phyloP scores from a whole-genome alignment of 2,888 invertebrate genomes.

The Drosophila anceps region DNA sequence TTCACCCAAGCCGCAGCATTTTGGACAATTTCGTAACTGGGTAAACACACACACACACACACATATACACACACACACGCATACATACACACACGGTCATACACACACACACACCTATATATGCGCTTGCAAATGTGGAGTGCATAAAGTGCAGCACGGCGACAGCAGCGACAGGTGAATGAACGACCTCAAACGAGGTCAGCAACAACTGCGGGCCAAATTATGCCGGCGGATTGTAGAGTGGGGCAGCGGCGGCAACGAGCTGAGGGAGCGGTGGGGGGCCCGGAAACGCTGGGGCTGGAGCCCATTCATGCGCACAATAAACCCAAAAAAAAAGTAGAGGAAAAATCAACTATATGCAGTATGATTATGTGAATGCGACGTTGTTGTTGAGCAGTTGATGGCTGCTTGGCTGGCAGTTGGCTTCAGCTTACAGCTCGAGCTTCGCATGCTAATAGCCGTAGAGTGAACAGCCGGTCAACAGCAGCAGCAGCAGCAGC shows the following conservation, averaged over 20 bases:
- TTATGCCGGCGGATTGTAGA: conserved; percentile 55
- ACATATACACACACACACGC: conserved; percentile 15
- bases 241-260: conserved; percentile 15
- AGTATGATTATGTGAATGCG: conserved; percentile 42
- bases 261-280: background rate
- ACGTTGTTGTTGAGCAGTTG: conserved; percentile 46
- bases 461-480: conserved; percentile 37
- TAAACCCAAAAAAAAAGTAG: conserved; percentile 59
- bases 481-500: conserved; percentile 33
- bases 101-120: background rate
- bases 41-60: conserved; percentile 61
- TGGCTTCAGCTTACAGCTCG: conserved; percentile 59
- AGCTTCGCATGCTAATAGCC: conserved; percentile 72
- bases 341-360: conserved; percentile 58
- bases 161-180: conserved; percentile 73
- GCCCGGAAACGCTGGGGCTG: conserved; percentile 27
- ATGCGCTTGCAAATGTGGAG: conserved; percentile 73
- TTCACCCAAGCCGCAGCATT: conserved; percentile 79
- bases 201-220: conserved; percentile 62
- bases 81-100: conserved; percentile 5
- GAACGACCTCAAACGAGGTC: conserved; percentile 84
- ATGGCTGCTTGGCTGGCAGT: conserved; percentile 55
- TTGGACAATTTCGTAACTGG: conserved; percentile 82
- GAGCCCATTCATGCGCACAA: conserved; percentile 76
- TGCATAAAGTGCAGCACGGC: conserved; percentile 73